Evolutionary conservation across 2,797 vertebrate species (phyloP), one percentile per base, ranked within the genome.

Genomic region (Myiotriccus ornatus): DNA sequence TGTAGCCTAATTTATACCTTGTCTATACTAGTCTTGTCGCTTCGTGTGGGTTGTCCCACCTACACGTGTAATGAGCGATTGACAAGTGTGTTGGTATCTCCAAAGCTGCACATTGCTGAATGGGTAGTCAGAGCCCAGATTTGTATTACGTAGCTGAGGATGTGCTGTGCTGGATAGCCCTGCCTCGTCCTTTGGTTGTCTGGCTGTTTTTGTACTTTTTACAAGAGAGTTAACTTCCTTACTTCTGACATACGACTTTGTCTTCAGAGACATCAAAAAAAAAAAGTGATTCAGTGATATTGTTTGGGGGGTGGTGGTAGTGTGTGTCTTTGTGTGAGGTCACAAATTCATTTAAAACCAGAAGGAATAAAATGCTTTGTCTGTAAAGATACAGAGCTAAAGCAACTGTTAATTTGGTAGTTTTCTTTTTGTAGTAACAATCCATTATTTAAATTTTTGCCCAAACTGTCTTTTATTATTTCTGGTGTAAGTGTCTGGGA

Each of bases 21-120:
- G 34, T 62, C 78, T 88, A 65, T 84, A 28, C 44, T 52, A 68
- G 69, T 64, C 73, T 63, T 85, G 24, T 71, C 73, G 14, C 50
- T 68, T 43, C 28, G 49, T 49, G 86, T 77, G 88, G 69, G 57
- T 91, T 96, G 60, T 81, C 80, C 83, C 79, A 84, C 77, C 90
- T 71, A 57, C 80, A 16, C 0, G 1, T 30, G 30, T 75, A 57
- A 80, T 4, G 57, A 86, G 41, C 1, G 0, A 19, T 24, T 77
- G 64, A 44, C 63, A 77, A 59, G 47, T 59, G 9, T 3, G 11
- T 75, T 91, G 2, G 0, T 57, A 14, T 68, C 73, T 74, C 30
- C 64, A 59, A 50, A 85, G 77, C 80, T 53, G 56, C 80, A 32
- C 24, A 2, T 69, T 46, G 68, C 75, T 59, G 76, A 83, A 73